Base-by-base conservation (phyloP, 2,888 invertebrate species). In the Brachycybe producta region DNA sequence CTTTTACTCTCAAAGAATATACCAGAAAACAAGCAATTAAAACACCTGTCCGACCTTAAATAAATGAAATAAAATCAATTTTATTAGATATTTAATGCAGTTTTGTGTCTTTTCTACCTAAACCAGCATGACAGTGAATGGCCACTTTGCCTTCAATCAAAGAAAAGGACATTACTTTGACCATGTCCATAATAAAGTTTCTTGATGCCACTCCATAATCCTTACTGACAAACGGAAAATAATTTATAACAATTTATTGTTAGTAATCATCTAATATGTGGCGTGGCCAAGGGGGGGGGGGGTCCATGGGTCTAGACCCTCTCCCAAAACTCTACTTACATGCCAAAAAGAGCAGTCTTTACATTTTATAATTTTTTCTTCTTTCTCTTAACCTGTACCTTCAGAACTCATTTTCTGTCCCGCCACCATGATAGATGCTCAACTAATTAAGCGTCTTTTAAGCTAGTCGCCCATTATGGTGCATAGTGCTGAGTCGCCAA, bases 131-230 rank as follows among this genome's bases (percentile, higher is more conserved):
- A 64, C 90, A 90, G 63, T 90, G 90, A 52, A 90, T 76, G 2
- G 85, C 85, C 0, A 82, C 80, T 62, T 82, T 76, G 48, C 88
- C 88, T 65, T 86, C 80, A 42, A 79, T 75, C 8, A 85, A 69
- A 0, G 84, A 80, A 66, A 88, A 90, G 32, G 84, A 80, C 61
- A 88, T 72, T 7, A 88, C 88, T 70, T 88, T 87, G n/a, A 86
- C 82, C 79, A 87, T 87, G 63, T 88, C 85, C 57, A 88, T 68
- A n/a, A 90, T 71, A 5, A 80, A 79, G 39, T 76, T 73, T 57
- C 84, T 70, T 2, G 80, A 78, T 0, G 84, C 82, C 52, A 84
- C 82, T 0, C 84, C 84, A 65, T 86, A 88, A 66, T 90, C 88
- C 32, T 79, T 78, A 80, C 84, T 67, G 54, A n/a, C n/a, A n/a